Evolutionary conservation across 2,113 vertebrate genomes (phyloP).

Genomic region (Oxygymnocypris stewartii): DNA sequence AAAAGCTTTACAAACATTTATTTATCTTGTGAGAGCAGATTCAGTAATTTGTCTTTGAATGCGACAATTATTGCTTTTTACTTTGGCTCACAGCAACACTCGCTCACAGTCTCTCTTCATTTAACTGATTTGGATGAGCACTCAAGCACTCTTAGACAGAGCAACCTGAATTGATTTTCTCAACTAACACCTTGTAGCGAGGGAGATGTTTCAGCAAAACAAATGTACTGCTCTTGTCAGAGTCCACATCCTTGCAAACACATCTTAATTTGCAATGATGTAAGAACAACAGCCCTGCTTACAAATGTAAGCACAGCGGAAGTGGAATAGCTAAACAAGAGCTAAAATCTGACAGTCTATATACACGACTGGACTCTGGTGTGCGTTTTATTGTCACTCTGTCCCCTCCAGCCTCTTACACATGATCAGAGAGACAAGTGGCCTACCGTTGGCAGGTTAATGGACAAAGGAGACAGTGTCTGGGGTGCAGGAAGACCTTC

Average conservation of each 20-base stretch:
- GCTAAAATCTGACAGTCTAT: neutral
- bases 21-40: slow-evolving; percentile 76
- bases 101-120: slow-evolving; percentile 34
- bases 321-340: neutral
- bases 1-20: slow-evolving; percentile 85
- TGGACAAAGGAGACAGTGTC: slow-evolving; percentile 48
- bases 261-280: slow-evolving; percentile 11
- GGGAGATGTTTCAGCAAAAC: slow-evolving; percentile 34
- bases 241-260: slow-evolving; percentile 13
- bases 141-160: slow-evolving; percentile 33
- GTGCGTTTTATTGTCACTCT: slow-evolving; percentile 23
- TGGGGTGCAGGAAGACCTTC: slow-evolving; percentile 33
- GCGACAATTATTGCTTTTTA: slow-evolving; percentile 69
- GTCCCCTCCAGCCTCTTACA: slow-evolving; percentile 42
- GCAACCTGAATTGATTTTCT: slow-evolving; percentile 37
- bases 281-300: slow-evolving; percentile 16
- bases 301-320: neutral
- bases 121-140: slow-evolving; percentile 47
- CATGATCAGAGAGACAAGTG: slow-evolving; percentile 59
- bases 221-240: slow-evolving; percentile 44
- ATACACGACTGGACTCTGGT: slow-evolving; percentile 2
- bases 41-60: slow-evolving; percentile 78
- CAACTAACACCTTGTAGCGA: slow-evolving; percentile 27
- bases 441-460: slow-evolving; percentile 52
- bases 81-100: slow-evolving; percentile 10